Conservation (phyloP, 2,113 vertebrate genomes). For the Mola mola region DNA sequence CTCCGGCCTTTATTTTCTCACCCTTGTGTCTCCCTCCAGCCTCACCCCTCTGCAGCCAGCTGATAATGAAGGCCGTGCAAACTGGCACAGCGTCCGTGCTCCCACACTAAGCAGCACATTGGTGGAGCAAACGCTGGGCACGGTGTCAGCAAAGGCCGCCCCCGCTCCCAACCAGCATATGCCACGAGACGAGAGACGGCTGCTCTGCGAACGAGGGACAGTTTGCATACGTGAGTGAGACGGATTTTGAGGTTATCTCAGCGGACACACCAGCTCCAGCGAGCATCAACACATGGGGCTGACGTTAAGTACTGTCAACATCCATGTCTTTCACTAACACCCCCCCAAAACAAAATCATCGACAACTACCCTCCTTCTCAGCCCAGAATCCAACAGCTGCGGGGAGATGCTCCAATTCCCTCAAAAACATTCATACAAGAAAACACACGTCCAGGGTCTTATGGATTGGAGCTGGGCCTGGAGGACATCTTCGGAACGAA, state of each 20-base stretch:
- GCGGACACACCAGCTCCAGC: constrained; percentile 8
- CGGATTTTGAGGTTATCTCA: constrained; percentile 12
- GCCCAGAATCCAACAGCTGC: constrained; percentile 38
- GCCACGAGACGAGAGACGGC: constrained; percentile 32
- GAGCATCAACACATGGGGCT: constrained; percentile 16
- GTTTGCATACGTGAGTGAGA: constrained; percentile 6
- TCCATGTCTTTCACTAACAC: constrained; percentile 5
- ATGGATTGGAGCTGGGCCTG: constrained; percentile 13
- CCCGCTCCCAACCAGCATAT: constrained; percentile 35
- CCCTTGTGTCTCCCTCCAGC: background rate
- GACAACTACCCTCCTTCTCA: background rate
- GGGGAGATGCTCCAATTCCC: constrained; percentile 66
- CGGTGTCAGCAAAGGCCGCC: constrained; percentile 37
- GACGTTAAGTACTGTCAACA: constrained; percentile 31
- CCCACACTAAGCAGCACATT: constrained; percentile 27
- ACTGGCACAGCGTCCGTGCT: constrained; percentile 24
- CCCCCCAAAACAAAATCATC: background rate
- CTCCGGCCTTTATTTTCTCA: background rate
- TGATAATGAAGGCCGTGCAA: constrained; percentile 26
- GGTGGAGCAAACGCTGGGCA: constrained; percentile 49
- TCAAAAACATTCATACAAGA: constrained; percentile 17
- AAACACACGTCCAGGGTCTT: background rate
- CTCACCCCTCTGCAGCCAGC: constrained; percentile 14
- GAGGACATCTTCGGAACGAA: background rate
- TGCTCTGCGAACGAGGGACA: constrained; percentile 1